Base-by-base conservation (phyloP, 2,888 invertebrate genomes). In the Crocallis elinguaria region DNA sequence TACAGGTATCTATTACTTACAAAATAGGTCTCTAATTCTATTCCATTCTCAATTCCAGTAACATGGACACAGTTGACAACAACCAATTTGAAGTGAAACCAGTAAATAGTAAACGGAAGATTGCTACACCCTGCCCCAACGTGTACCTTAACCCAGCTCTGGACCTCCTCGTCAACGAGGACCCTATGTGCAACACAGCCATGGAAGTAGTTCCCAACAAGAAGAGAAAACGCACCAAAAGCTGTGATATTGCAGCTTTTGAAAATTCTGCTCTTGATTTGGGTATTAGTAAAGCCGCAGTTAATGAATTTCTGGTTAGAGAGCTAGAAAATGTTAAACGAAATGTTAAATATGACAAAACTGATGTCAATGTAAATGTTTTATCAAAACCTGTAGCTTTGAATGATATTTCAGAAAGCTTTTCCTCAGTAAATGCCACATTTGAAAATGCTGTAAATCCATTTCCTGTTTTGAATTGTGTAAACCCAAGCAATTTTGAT, bases 61-160 rank as follows among this genome's bases (percentile, higher is more conserved):
- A 27, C 39, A 90, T 90, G 90, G 85, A 82, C 42, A 64, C 72
- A 1, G 54, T 91, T 19, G 71, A 92, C 73, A 92, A 92, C 71
- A 92, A 92, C 45, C 80, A 86, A 64, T 91, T 90, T 62, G 92
- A 92, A 79, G 75, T 92, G 2, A 86, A 79, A 64, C 82, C 84
- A 4, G 69, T 67, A 0, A 81, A 84, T 55, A 80, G 71, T 33
- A 90, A 92, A 65, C 72, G 92, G n/a, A 92, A 92, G 60, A 80
- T 88, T 23, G 69, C 73, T 3, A 67, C 79, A 2, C 82, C 83
- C 0, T 77, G 83, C 25, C 70, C 83, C 0, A 92, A 88, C 57
- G 86, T 77, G 0, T 92, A 90, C 59, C 69, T 88, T 7, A 92
- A 92, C 59, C 92, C 92, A 3, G 92, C 85, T 0, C 55, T 92